Evolutionary conservation across 2,797 vertebrate genomes (phyloP).

Genomic region (Prionace glauca): DNA sequence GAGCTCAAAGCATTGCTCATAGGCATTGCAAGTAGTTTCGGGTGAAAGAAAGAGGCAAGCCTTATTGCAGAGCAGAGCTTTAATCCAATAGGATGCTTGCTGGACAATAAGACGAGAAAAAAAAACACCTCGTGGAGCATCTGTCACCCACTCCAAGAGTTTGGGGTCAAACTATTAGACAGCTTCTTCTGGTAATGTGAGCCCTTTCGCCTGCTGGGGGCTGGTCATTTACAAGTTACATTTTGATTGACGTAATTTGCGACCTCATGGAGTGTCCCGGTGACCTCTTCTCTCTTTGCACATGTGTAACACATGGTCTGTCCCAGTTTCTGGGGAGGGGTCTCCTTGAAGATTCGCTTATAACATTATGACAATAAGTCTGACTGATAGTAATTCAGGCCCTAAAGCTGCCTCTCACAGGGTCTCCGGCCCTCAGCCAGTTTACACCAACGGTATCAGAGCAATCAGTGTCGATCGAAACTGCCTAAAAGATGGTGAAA

Average conservation of each 20-base stretch:
- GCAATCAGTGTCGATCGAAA: not conserved
- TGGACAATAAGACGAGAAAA: not conserved
- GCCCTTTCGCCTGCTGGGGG: not conserved
- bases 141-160: not conserved
- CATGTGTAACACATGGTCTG: not conserved
- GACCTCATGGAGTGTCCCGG: not conserved
- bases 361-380: not conserved
- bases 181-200: conserved; percentile 4
- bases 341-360: no score
- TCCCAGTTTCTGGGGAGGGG: not conserved
- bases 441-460: no score
- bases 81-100: not conserved
- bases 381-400: not conserved
- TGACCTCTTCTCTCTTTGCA: not conserved
- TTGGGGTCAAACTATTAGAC: not conserved
- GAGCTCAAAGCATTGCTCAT: not conserved
- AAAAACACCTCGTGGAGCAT: no score
- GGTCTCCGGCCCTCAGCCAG: not conserved
- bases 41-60: not conserved
- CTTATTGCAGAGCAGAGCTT: not conserved
- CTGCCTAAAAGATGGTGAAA: not conserved
- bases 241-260: not conserved
- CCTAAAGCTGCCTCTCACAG: not conserved
- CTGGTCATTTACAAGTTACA: not conserved
- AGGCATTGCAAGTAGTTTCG: not conserved